Conservation (phyloP, 1,140 invertebrate genomes). For the Myzus persicae region DNA sequence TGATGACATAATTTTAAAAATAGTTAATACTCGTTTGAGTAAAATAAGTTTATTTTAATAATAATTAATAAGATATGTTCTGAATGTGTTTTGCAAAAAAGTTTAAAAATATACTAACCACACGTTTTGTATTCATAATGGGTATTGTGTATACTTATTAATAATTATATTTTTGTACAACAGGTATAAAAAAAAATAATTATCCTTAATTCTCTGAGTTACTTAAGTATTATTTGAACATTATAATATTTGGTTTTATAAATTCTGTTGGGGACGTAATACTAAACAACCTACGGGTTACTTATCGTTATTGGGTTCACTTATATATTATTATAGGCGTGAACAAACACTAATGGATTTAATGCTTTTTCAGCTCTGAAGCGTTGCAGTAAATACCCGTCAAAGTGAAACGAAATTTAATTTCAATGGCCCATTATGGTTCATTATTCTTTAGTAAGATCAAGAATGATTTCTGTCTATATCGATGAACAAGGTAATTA, state of each 20-base stretch:
- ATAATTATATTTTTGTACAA: neutral
- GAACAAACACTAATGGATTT: slow-evolving; percentile 40
- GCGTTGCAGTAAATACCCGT: neutral
- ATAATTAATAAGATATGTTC: neutral
- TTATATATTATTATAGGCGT: neutral
- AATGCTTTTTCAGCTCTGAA: neutral
- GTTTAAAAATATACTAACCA: neutral
- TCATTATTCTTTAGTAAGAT: neutral
- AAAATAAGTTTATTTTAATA: neutral
- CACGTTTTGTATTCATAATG: neutral
- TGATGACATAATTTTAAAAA: neutral
- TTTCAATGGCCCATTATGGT: neutral
- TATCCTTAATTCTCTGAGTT: too few species aligned
- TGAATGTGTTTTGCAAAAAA: neutral
- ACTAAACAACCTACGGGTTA: neutral
- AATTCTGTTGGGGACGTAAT: neutral
- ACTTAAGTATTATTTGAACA: neutral
- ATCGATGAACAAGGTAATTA: neutral
- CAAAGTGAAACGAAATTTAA: neutral
- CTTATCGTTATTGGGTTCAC: neutral
- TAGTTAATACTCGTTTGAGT: neutral
- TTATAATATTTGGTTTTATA: neutral
- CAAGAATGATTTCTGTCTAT: neutral
- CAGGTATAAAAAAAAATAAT: too few species aligned
- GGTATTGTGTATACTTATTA: neutral